A percentile compares a stretch with the other conserved stretches of the same genome.
Evolutionary conservation across 2,797 vertebrate species (phyloP).

Genomic region (Passerculus sandwichensis): DNA sequence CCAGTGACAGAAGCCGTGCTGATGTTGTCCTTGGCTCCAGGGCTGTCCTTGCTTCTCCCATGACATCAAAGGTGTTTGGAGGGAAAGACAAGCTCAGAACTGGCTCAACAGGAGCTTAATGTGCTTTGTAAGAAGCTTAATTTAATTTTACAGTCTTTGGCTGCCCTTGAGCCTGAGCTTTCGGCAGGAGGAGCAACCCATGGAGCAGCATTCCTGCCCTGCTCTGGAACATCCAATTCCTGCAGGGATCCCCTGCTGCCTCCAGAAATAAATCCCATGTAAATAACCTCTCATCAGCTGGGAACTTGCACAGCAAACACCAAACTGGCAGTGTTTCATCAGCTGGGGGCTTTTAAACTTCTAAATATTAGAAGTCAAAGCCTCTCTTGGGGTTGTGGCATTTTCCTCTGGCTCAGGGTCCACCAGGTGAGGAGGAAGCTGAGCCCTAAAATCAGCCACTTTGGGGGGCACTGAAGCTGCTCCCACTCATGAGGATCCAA

Average conservation of each 20-base stretch:
- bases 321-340: background rate
- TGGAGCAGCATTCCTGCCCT: background rate
- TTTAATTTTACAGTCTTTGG: background rate
- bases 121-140: background rate
- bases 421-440: background rate
- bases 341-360: background rate
- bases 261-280: background rate
- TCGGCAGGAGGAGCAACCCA: background rate
- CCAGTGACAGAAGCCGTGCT: background rate
- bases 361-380: constrained; percentile 61
- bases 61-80: background rate
- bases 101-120: background rate
- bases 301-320: background rate
- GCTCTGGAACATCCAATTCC: background rate
- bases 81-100: background rate
- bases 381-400: background rate
- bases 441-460: background rate
- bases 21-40: background rate
- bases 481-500: rapidly evolving
- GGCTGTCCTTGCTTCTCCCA: background rate
- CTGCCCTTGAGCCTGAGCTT: background rate
- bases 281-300: background rate
- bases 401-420: background rate
- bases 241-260: background rate
- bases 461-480: rapidly evolving